These are phyloP conservation scores for Tridacna gigas DNA, from an alignment of 2,888 invertebrate genomes.

Conservation along the genomic window DNA sequence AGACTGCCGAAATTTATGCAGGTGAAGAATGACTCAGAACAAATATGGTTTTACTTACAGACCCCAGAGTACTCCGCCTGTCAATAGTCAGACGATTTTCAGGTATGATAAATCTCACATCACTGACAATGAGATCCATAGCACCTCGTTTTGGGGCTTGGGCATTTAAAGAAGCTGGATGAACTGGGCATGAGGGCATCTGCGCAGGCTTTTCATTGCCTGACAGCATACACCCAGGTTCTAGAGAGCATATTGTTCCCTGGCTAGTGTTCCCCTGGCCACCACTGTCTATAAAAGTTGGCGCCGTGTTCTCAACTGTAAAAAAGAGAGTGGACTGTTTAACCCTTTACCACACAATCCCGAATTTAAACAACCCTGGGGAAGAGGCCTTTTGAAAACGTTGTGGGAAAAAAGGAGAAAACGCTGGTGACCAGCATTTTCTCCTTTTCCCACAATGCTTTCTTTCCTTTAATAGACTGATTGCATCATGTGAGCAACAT, in stretches of 20 bases:
- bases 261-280: no score
- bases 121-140: conserved; percentile 23
- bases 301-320: not conserved
- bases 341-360: not conserved
- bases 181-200: not conserved
- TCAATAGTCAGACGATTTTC: conserved; percentile 6
- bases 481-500: no score
- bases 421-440: no score
- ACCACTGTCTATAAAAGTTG: not conserved
- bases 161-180: not conserved
- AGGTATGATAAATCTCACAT: conserved; percentile 21
- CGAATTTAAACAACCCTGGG: not conserved
- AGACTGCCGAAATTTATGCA: no score
- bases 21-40: no score
- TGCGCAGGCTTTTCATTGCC: not conserved
- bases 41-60: not conserved
- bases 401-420: not conserved
- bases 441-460: no score
- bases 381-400: not conserved
- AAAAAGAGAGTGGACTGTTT: not conserved
- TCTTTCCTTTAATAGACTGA: no score
- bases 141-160: not conserved
- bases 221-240: not conserved
- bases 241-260: not conserved
- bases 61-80: not conserved